Evolutionary conservation across 2,888 invertebrate genomes (phyloP).

Genomic region (Diabrotica balteata): DNA sequence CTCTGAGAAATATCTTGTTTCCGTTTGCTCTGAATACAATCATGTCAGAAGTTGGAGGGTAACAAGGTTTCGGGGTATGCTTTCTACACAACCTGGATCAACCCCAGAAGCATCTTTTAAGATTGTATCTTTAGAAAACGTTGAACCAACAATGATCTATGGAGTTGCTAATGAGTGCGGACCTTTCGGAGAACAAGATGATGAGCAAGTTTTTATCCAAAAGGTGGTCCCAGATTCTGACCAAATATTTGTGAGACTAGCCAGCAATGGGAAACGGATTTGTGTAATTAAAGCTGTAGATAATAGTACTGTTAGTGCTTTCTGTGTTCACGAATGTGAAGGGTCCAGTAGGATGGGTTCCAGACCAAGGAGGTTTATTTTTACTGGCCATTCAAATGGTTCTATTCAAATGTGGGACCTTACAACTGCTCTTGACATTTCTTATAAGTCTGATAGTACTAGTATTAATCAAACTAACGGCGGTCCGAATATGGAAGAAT

Average conservation of each 20-base stretch:
- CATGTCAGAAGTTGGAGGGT: constrained; percentile 98
- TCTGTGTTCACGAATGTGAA: constrained; percentile 97
- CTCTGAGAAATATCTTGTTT: constrained; percentile 93
- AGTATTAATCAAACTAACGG: constrained; percentile 67
- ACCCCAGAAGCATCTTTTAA: constrained; percentile 98
- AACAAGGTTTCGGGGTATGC: constrained; percentile 96
- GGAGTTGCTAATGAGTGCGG: constrained; percentile 66
- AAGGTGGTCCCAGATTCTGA: constrained; percentile 98
- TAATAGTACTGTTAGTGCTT: constrained; percentile 90
- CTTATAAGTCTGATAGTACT: constrained; percentile 60
- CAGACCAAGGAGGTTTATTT: constrained; percentile 83
- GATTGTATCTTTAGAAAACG: constrained; percentile 81
- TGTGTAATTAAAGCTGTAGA: constrained; percentile 96
- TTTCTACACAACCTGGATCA: constrained; percentile 98
- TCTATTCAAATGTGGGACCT: constrained; percentile 99
- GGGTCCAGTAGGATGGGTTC: constrained; percentile 93
- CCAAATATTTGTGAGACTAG: constrained; percentile 90
- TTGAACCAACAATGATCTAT: constrained; percentile 71
- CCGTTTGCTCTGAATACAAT: constrained; percentile 97
- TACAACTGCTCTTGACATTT: constrained; percentile 89
- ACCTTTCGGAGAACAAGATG: constrained; percentile 97
- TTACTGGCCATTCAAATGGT: constrained; percentile 92
- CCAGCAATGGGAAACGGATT: constrained; percentile 94
- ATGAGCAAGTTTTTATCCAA: constrained; percentile 97
- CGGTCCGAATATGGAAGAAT: constrained; percentile 92